A percentile compares a stretch with the other conserved stretches of the same genome.
phyloP scores from a whole-genome alignment of 1,140 invertebrate species.

The Solen grandis region DNA sequence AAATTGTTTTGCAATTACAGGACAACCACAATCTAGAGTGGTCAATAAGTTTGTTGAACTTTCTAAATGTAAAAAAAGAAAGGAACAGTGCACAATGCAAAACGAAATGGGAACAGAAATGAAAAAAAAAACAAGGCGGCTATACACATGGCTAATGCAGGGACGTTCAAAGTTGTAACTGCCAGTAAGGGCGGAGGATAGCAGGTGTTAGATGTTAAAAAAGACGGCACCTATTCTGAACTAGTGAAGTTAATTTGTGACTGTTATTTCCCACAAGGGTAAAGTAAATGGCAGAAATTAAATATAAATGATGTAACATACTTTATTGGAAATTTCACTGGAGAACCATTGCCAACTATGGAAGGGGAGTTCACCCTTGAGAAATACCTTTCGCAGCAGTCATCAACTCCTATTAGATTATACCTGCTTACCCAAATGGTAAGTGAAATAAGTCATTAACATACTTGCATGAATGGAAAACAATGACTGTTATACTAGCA shows the following conservation, averaged over 20 bases:
- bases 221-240: constrained; percentile 24
- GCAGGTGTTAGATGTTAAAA: constrained; percentile 18
- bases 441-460: too few species aligned
- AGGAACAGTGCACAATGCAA: constrained; percentile 7
- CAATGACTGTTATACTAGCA: too few species aligned
- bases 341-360: too few species aligned
- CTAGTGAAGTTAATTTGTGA: constrained; percentile 29
- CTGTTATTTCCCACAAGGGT: constrained; percentile 17
- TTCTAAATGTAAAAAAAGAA: constrained; percentile 8
- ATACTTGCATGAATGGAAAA: too few species aligned
- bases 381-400: too few species aligned
- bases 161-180: constrained; percentile 14
- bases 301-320: constrained; percentile 25
- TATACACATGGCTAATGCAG: constrained; percentile 22
- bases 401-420: too few species aligned
- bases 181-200: constrained; percentile 15
- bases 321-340: constrained; percentile 5
- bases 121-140: neutral
- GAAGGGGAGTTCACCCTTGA: too few species aligned
- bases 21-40: constrained; percentile 19
- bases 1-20: constrained; percentile 27
- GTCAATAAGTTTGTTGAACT: constrained; percentile 8
- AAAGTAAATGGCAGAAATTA: constrained; percentile 24
- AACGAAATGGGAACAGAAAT: constrained; percentile 16
- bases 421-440: too few species aligned